Conservation (phyloP, 2,113 vertebrate genomes). For the Argyrosomus japonicus region DNA sequence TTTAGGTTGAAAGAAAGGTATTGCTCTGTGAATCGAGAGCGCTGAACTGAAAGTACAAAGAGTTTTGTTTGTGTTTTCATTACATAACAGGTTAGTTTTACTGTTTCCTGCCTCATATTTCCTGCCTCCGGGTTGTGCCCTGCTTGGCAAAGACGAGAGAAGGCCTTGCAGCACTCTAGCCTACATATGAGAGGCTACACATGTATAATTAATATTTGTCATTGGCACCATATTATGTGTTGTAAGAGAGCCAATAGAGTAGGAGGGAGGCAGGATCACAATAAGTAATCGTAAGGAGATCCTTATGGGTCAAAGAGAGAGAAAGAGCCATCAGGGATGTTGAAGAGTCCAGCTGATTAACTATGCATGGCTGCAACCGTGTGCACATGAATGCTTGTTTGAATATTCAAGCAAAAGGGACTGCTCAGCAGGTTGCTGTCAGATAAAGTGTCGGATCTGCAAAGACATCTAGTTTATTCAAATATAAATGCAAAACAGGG, state of each 20-base stretch:
- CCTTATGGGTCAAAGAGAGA: slow-evolving; percentile 32
- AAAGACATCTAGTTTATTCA: slow-evolving; percentile 40
- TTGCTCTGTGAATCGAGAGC: background rate
- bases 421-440: slow-evolving; percentile 33
- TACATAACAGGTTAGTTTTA: slow-evolving; percentile 27
- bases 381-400: slow-evolving; percentile 13
- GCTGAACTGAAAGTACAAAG: background rate
- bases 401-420: slow-evolving; percentile 22
- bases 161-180: slow-evolving; percentile 64
- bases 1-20: background rate
- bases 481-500: slow-evolving; percentile 72
- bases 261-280: slow-evolving; percentile 11
- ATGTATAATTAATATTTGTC: slow-evolving; percentile 78
- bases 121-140: slow-evolving; percentile 69
- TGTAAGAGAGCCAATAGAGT: slow-evolving; percentile 39
- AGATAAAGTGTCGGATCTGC: slow-evolving; percentile 16
- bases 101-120: slow-evolving; percentile 44
- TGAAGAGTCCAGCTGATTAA: slow-evolving; percentile 9
- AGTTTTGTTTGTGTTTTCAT: slow-evolving; percentile 42
- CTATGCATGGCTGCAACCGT: slow-evolving; percentile 18
- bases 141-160: slow-evolving; percentile 63
- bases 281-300: slow-evolving; percentile 53
- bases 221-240: slow-evolving; percentile 50
- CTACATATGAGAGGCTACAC: slow-evolving; percentile 64
- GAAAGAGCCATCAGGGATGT: slow-evolving; percentile 24